Evolutionary conservation across 2,797 vertebrate genomes (phyloP), one percentile per base, ranked within the genome.

Genomic region (Paguma larvata): DNA sequence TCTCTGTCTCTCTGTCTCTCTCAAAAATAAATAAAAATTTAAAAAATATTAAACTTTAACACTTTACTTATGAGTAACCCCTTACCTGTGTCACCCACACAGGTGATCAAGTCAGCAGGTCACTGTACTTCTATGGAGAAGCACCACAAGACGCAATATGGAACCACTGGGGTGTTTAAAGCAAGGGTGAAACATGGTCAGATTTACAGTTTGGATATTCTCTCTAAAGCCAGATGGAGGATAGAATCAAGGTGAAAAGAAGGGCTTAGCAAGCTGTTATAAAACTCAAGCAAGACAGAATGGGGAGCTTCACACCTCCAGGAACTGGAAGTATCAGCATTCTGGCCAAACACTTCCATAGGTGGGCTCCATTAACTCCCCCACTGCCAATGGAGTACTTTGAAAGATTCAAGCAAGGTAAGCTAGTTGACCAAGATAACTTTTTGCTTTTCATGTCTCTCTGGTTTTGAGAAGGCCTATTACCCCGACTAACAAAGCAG

Each of bases 401-500:
- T 44, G 62, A 91, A 72, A 96, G 62, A 68, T 5, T 21, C 44
- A 46, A 14, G 89, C 48, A 53, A 77, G 48, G 84, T 48, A 16
- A 65, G 23, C 75, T 30, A 82, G n/a, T 14, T 68, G 63, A 90
- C 84, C 79, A 93, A 93, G 83, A 65, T 18, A 91, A 27, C 73
- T 11, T 83, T 46, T 38, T 27, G 68, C 53, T 89, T 91, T 85
- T 67, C 75, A 56, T 34, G n/a, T 96, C 84, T 83, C 80, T 87
- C 83, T 93, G 65, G 84, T 91, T 97, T 95, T 90, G 48, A 91
- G 83, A 91, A 82, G 67, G 73, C 67, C 91, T 79, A 91, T 97
- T 90, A 93, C 46, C 65, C 44, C 72, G 48, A 84, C 94, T 95
- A 95, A 97, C 88, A 96, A 97, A 92, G 92, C 90, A 96, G 93